phyloP scores from a whole-genome alignment of 2,113 vertebrate species.

The Cricetomys ansorgei region DNA sequence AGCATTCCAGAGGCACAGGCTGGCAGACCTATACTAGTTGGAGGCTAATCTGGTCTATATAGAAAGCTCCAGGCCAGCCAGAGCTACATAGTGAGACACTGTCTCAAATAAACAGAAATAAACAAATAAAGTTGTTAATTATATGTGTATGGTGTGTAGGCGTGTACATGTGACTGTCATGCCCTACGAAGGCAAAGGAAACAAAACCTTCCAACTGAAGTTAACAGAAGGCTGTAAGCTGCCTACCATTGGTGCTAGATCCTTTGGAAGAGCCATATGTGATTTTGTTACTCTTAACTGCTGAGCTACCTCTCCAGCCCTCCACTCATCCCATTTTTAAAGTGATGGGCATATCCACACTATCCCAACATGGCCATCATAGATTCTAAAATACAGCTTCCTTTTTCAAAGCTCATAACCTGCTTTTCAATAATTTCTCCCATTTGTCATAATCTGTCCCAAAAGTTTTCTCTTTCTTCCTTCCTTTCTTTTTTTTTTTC shows the following conservation, averaged over 20 bases:
- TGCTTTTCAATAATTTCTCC: slow-evolving; percentile 9
- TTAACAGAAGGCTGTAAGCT: not conserved
- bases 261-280: not conserved
- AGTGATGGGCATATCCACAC: not conserved
- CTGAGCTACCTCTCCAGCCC: not conserved
- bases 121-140: not conserved
- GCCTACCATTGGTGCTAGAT: not conserved
- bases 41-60: not conserved
- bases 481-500: not conserved
- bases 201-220: not conserved
- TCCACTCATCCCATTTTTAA: not conserved
- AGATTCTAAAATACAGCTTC: slow-evolving; percentile 31
- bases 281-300: not conserved
- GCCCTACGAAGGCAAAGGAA: not conserved
- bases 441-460: not conserved
- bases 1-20: not conserved
- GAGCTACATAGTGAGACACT: not conserved
- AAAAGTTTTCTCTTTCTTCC: not conserved
- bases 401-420: not conserved
- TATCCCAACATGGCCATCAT: not conserved
- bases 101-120: not conserved
- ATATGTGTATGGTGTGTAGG: not conserved
- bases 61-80: not conserved
- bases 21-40: not conserved
- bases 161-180: not conserved